Evolutionary conservation across 2,797 vertebrate species (phyloP), one percentile per base, ranked within the genome.

Genomic region (Nyctibius grandis): DNA sequence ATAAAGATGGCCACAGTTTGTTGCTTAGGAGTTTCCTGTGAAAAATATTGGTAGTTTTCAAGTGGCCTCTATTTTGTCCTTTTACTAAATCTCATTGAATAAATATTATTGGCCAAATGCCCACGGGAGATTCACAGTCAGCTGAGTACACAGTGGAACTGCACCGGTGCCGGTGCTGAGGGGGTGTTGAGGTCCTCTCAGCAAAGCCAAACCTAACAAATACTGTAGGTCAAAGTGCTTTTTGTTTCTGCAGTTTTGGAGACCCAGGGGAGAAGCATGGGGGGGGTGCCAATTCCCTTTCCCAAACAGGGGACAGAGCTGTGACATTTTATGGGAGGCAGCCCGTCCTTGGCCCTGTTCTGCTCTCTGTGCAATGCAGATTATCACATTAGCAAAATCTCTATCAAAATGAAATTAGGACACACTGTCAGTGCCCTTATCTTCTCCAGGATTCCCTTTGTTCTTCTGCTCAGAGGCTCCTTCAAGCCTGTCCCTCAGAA

Each of bases 211-310:
- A 22, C 11, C 17, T 15, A 70, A 10, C 9, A 57, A 61, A 45
- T 18, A 5, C 18, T 20, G 5, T 9, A 47, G 12, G 44, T 67
- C 51, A 67, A 54, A 88, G 29, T 5, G 9, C 23, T 74, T 88
- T 76, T 42, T 34, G 2, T 23, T 80, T 59, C 53, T 88, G 44
- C 23, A 31, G 31, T 20, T 83, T 63, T 44, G 64, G n/a, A 73
- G 29, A 15, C 20, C 9, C 6, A 21, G 11, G 44, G 7, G 9
- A 69, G n/a, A 83, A 59, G 22, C 0, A 0, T 1, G 2, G 28
- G 3, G 3, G 1, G 31, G 26, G 8, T 51, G 38, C 15, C 60
- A 73, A 28, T 1, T 69, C 50, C n/a, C 34, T 15, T 48, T 59
- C 22, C 56, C 60, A 73, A 48, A 47, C 6, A 0, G 13, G 14